Base-by-base conservation (phyloP, 2,797 vertebrate species). In the Anguilla marmorata region DNA sequence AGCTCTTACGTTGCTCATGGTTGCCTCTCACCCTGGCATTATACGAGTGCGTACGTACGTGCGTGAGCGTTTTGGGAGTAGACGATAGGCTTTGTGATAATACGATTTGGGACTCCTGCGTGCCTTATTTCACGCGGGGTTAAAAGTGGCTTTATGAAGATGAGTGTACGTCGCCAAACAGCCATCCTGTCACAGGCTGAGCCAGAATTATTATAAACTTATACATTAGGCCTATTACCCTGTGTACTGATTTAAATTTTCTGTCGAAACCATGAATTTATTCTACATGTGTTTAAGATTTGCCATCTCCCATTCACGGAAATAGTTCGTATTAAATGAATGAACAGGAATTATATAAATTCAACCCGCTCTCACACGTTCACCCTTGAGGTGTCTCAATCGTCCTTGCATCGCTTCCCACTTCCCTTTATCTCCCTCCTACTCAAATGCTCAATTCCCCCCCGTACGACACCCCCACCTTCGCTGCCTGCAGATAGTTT, bases 321-420 rank as follows among this genome's bases (percentile, higher is more conserved):
- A 37, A 63, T 60, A 58, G 27, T 24, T 58, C 37, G 56, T 12
- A 60, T 54, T 21, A 9, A 85, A 41, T 30, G 27, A 85, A 58
- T 48, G 41, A 82, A 52, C 8, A 19, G 14, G 3, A 24, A 76
- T 37, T 56, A 41, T 69, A 66, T 33, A 37, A 50, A 54, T 66
- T 48, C 48, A 41, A 30, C 2, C 14, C 87, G 5, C 21, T 12
- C 27, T 5, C 16, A 6, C 76, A 83, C 74, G 74, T 86, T 80
- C 88, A 89, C 88, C 85, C 88, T 89, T 86, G 88, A 89, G 85
- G 56, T 86, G 88, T 84, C 76, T 69, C 50, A 45, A 27, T 86
- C 88, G 88, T 86, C 88, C 85, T 89, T 89, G 88, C 54, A 33
- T 86, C 45, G 85, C 48, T 72, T 63, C 76, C 58, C 88, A 82